A percentile compares a stretch with the other conserved stretches of the same genome.
Conservation (phyloP, 2,888 invertebrate species). For the Perizoma flavofasciatum region DNA sequence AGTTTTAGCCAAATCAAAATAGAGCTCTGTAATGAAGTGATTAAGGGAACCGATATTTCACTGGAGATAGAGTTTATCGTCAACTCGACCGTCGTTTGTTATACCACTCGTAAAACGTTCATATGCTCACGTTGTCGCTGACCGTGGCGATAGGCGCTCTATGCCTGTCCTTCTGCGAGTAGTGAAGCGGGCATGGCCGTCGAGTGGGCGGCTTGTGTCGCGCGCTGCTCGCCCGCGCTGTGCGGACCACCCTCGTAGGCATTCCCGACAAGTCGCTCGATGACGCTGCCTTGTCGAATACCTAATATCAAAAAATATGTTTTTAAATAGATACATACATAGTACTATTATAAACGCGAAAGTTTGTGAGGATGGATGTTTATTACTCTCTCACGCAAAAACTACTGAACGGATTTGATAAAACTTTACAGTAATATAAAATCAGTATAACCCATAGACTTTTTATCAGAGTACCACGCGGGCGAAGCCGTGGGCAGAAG, state of each 20-base stretch:
- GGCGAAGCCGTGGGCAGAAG: too few relatives aligned
- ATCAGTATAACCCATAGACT: too few relatives aligned
- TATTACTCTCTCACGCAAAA: too few relatives aligned
- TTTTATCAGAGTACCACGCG: too few relatives aligned
- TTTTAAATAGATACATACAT: background rate
- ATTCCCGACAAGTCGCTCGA: constrained; percentile 56
- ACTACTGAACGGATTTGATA: too few relatives aligned
- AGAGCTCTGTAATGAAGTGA: too few relatives aligned
- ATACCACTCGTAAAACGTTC: constrained; percentile 27
- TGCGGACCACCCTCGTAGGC: constrained; percentile 29
- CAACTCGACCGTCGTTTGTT: background rate
- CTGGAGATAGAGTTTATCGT: background rate
- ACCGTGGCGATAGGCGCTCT: constrained; percentile 61
- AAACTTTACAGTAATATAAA: too few relatives aligned
- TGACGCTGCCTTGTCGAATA: constrained; percentile 71
- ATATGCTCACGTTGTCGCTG: constrained; percentile 75
- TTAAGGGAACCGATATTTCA: background rate
- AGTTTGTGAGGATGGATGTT: too few relatives aligned
- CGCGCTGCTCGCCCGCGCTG: constrained; percentile 29
- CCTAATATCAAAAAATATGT: constrained; percentile 20
- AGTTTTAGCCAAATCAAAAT: too few relatives aligned
- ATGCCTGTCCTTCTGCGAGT: constrained; percentile 44
- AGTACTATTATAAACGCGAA: too few relatives aligned
- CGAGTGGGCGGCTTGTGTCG: constrained; percentile 44
- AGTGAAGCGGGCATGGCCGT: constrained; percentile 71